Evolutionary conservation across 2,888 invertebrate genomes (phyloP), one percentile per base, ranked within the genome.

Genomic region (Cephonodes hylas): DNA sequence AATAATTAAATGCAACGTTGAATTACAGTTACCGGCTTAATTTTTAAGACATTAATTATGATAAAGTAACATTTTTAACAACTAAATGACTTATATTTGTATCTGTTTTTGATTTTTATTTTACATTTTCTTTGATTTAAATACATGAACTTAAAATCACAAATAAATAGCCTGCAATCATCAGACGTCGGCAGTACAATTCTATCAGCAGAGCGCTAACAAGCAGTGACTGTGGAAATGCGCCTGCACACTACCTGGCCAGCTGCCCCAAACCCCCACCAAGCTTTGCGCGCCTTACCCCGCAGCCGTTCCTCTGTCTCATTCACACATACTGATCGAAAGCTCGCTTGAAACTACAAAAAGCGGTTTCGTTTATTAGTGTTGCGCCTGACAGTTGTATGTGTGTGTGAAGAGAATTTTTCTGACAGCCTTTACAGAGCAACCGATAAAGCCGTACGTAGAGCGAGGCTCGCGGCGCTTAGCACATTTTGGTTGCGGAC

Each of bases 251-350:
- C 90, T 91, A 90, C 91, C 90, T 90, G 88, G 84, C 88, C 92
- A 91, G 91, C 91, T 91, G 92, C 88, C 83, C 82, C 77, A 66
- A 81, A 77, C 80, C 91, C 90, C 91, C 89, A 87, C 90, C 85
- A 81, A 79, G 72, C 79, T 77, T 74, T 76, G 77, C 77, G 73
- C 80, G 80, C 77, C 82, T 83, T 83, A 84, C 84, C 89, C 89
- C 85, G 85, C 85, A 78, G 84, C 85, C 81, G 82, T 85, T 79
- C 66, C 69, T 76, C 89, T 76, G 69, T 91, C 91, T 79, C 83
- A 69, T 83, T 90, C 86, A 69, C 84, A 84, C 91, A 68, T 72
- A 78, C 73, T 70, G 72, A 72, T 77, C 68, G 73, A 86, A 90
- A 89, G 88, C 88, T 86, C 79, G 82, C 77, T 77, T 74, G 63